Evolutionary conservation across 2,797 vertebrate species (phyloP), one percentile per base, ranked within the genome.

Genomic region (Distichodus sexfasciatus): DNA sequence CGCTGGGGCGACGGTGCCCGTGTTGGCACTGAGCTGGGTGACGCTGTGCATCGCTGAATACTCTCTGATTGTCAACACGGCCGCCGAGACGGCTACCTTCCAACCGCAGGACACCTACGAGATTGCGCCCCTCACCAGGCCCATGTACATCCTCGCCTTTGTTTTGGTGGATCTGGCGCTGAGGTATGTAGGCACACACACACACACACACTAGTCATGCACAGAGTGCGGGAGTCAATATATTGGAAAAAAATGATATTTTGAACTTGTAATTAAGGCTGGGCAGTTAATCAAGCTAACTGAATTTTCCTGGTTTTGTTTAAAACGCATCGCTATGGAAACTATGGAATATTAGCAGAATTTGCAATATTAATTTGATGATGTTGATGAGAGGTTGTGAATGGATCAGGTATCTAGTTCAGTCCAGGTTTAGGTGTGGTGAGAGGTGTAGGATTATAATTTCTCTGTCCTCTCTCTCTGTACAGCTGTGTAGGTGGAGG

Each of bases 31-130:
- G 74, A 96, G 96, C 65, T 99, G 97, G 96, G 83, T 98, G 68
- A 97, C 95, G 0, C 65, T 99, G 47, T 99, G 97, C 83, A 96
- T 95, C 69, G 96, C 90, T 36, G 95, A 97, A 79, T 99, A 99
- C 80, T 96, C 96, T 0, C 90, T 99, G 59, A 94, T 98, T 71
- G 83, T 99, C 83, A 98, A 96, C 79, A 97, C 97, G 0, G 93
- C 96, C 60, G 86, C 94, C 1, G 97, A 99, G 87, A 97, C 96
- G 0, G 96, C 96, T 7, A 94, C 96, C 69, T 99, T 98, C 83
- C 96, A 98, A 68, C 90, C 96, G 23, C 93, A 97, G 85, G 97
- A 99, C 81, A 93, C 92, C 10, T 99, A 96, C 0, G 96, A 98
- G 91, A 94, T 98, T 82, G 93, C 93, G 15, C 93, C 97, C n/a